Conservation (phyloP, 2,888 invertebrate genomes). For the Idaea biselata region DNA sequence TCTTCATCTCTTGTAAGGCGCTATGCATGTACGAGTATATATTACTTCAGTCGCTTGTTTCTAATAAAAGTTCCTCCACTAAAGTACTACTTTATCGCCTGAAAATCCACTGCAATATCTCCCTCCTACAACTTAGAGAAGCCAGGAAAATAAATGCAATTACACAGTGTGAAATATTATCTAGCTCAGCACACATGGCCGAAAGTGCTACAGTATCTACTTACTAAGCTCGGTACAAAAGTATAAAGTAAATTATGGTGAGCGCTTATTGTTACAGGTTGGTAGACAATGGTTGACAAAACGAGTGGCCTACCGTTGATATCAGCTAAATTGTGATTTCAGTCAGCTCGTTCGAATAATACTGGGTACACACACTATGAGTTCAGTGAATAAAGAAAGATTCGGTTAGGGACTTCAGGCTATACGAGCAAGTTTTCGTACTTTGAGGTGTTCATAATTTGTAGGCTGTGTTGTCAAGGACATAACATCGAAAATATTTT, state of each 20-base stretch:
- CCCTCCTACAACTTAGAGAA: neutral
- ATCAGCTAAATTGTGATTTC: slow-evolving; percentile 51
- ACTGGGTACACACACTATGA: neutral
- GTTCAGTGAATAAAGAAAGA: neutral
- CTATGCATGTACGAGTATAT: neutral
- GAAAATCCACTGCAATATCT: slow-evolving; percentile 1
- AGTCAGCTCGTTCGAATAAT: slow-evolving; percentile 32
- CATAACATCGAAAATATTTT: too few species aligned
- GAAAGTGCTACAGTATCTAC: slow-evolving; percentile 19
- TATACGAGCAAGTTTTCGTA: too few species aligned
- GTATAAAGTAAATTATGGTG: slow-evolving; percentile 19
- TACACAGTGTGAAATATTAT: slow-evolving; percentile 33
- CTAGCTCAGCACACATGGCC: slow-evolving; percentile 31
- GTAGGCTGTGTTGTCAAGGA: too few species aligned
- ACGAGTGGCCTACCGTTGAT: slow-evolving; percentile 43
- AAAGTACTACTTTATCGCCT: neutral
- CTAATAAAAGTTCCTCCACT: neutral
- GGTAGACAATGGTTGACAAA: slow-evolving; percentile 46
- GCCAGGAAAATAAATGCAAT: slow-evolving; percentile 29
- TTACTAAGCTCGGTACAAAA: slow-evolving; percentile 21
- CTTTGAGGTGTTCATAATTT: too few species aligned
- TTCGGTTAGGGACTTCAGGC: neutral
- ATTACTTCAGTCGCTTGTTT: neutral
- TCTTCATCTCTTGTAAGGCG: neutral
- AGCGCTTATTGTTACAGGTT: slow-evolving; percentile 47